A percentile compares a stretch with the other conserved stretches of the same genome.
Evolutionary conservation across 2,888 invertebrate species (phyloP).

Genomic region (Caenorhabditis sinica): DNA sequence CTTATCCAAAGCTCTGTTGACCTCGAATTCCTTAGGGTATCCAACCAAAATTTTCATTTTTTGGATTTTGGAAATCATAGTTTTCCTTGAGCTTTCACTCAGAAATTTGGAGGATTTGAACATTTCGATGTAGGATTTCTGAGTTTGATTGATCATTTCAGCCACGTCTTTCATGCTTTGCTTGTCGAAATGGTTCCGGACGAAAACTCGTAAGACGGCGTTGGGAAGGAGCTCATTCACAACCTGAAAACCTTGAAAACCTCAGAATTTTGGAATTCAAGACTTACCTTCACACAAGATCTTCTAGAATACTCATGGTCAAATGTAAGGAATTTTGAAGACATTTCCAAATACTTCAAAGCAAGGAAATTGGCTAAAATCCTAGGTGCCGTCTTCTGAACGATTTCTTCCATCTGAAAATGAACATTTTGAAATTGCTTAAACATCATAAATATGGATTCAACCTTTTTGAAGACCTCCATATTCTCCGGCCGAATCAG

Average conservation of each 20-base stretch:
- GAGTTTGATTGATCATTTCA: background rate
- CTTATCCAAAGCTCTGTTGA: background rate
- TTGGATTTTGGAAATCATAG: background rate
- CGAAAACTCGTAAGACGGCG: slow-evolving; percentile 19
- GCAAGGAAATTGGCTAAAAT: too few species aligned
- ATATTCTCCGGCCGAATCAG: too few species aligned
- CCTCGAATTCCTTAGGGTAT: slow-evolving; percentile 8
- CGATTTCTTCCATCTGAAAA: too few species aligned
- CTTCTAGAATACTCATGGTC: too few species aligned
- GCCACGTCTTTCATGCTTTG: background rate
- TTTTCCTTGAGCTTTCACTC: background rate
- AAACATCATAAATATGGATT: too few species aligned
- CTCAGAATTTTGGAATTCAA: background rate
- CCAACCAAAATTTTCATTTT: slow-evolving; percentile 10
- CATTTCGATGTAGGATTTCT: background rate
- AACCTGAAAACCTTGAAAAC: slow-evolving; percentile 20
- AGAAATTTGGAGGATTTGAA: slow-evolving; percentile 21
- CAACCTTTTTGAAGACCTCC: too few species aligned
- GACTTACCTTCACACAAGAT: too few species aligned
- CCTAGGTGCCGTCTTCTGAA: too few species aligned
- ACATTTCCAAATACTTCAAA: too few species aligned
- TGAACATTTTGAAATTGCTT: too few species aligned
- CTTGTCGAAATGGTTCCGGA: slow-evolving; percentile 24
- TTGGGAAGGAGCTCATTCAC: background rate
- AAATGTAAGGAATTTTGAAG: too few species aligned